Evolutionary conservation across 2,113 vertebrate species (phyloP), one percentile per base, ranked within the genome.

Genomic region (Syngnathus typhle): DNA sequence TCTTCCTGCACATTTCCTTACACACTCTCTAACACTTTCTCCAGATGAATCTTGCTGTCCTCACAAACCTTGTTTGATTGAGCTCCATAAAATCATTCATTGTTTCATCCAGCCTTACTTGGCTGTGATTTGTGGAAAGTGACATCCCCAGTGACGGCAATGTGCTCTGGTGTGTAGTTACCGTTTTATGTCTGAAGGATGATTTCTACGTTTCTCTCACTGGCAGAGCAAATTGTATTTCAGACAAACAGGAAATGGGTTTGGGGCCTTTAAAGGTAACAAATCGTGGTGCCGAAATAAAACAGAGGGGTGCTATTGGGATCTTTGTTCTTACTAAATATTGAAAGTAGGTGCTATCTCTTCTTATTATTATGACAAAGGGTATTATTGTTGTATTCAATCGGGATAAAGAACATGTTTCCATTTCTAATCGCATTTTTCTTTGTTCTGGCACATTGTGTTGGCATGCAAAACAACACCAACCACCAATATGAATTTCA

Each of bases 91-190:
- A 81, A 71, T 27, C 69, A 70, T 73, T 79, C 66, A 49, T 77
- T 82, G 74, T 78, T 84, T 75, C 65, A 67, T 59, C 65, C 65
- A 70, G 71, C 68, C 66, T 80, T 72, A 69, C 69, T 85, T 85
- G 77, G 83, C 85, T 73, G 72, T 75, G 71, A 85, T 78, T 70
- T 75, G 69, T 76, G 80, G 82, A 86, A 88, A 83, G 82, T 79
- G 74, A 80, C 75, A 73, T 85, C 76, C 78, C 71, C 49, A 67
- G 15, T 65, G 82, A 65, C 71, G 78, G 67, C 71, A 68, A 54
- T 71, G 71, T 64, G 39, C 58, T 65, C 69, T 61, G 74, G 60
- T 39, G 64, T 69, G 68, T 68, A 74, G 69, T 15, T 68, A 27
- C 9, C 27, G 11, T 13, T 32, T 32, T 70, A 76, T 72, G 75